A percentile compares a stretch with the other conserved stretches of the same genome.
These are phyloP conservation scores for Apogon hyalosoma DNA, from an alignment of 2,797 vertebrate species.

Conservation along the genomic window DNA sequence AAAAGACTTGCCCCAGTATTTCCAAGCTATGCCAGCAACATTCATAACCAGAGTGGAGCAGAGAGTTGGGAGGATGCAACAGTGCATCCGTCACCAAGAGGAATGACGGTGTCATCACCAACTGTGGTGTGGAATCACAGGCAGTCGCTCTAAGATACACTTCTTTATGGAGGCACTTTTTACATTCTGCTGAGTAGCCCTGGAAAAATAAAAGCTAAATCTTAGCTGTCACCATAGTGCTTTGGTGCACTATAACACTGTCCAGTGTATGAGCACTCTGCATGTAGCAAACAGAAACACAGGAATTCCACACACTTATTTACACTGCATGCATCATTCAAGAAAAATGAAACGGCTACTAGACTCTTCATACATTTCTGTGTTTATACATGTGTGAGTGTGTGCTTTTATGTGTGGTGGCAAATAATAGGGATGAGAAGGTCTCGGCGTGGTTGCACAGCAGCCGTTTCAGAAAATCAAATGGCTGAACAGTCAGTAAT, in stretches of 20 bases:
- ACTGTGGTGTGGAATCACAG: constrained; percentile 83
- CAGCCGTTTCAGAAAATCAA: constrained; percentile 89
- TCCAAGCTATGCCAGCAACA: constrained; percentile 69
- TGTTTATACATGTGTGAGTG: constrained; percentile 9
- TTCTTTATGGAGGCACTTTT: constrained; percentile 82
- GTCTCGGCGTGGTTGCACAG: constrained; percentile 77
- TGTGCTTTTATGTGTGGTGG: constrained; percentile 42
- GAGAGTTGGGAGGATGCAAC: constrained; percentile 74
- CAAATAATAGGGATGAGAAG: constrained; percentile 87
- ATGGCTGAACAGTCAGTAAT: constrained; percentile 94
- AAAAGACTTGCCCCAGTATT: constrained; percentile 63
- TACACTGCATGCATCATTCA: constrained; percentile 49
- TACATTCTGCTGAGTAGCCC: constrained; percentile 84
- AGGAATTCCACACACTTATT: constrained; percentile 55
- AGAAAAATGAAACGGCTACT: constrained; percentile 42
- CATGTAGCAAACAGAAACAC: constrained; percentile 41
- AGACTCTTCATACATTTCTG: constrained; percentile 42
- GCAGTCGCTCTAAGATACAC: constrained; percentile 79
- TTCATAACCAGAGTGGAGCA: constrained; percentile 73
- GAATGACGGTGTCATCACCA: constrained; percentile 81
- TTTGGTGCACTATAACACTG: constrained; percentile 76
- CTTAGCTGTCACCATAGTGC: constrained; percentile 75
- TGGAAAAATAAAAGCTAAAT: constrained; percentile 84
- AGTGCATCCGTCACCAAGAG: constrained; percentile 83
- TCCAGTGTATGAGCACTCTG: constrained; percentile 52